phyloP scores from a whole-genome alignment of 2,113 vertebrate genomes.

The Coptodon rendalli region DNA sequence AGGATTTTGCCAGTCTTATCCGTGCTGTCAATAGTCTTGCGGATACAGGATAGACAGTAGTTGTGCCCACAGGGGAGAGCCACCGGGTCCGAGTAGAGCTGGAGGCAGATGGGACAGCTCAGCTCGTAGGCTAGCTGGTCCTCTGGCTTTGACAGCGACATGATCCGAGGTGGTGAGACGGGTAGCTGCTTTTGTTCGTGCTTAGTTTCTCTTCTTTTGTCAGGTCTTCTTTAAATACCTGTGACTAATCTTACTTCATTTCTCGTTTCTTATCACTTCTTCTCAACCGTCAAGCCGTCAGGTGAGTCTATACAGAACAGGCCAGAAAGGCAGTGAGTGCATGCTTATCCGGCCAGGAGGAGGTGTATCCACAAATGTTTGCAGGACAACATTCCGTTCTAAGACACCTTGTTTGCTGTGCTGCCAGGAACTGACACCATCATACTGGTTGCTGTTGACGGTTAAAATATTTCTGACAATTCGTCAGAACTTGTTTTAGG shows the following conservation, averaged over 20 bases:
- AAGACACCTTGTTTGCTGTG: not conserved
- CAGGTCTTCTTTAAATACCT: not conserved
- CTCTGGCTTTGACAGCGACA: conserved; percentile 45
- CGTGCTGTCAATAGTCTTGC: not conserved
- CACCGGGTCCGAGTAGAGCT: conserved; percentile 59
- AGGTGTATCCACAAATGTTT: not conserved
- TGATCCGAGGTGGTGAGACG: not conserved
- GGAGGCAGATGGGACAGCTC: conserved; percentile 70
- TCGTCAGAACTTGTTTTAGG: not conserved
- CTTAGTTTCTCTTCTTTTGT: not conserved
- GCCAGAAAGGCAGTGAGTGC: not conserved
- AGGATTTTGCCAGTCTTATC: not conserved
- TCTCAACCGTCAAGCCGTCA: not conserved
- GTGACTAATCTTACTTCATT: not conserved
- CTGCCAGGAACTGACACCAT: not conserved
- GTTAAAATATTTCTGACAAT: not conserved
- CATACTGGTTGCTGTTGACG: conserved; percentile 5
- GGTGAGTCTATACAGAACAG: not conserved
- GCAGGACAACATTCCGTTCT: conserved; percentile 40
- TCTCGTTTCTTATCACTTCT: not conserved
- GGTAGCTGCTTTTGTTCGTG: not conserved
- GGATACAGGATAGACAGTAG: conserved; percentile 66
- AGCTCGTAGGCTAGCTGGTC: conserved; percentile 52
- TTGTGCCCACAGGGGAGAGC: conserved; percentile 71
- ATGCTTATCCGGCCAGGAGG: not conserved